Evolutionary conservation across 2,113 vertebrate species (phyloP).

Genomic region (Synodontis membranacea): DNA sequence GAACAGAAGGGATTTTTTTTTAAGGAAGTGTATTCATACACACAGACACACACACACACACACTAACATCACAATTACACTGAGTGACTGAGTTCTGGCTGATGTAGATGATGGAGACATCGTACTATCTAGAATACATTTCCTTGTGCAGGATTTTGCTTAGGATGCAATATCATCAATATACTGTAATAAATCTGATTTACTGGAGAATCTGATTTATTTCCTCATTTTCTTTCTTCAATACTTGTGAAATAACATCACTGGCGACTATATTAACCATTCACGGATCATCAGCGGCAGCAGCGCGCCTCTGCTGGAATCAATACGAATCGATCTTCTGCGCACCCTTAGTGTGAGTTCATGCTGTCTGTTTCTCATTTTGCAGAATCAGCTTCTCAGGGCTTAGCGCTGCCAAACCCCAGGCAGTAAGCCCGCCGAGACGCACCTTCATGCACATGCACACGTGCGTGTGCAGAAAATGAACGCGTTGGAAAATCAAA

Average conservation of each 20-base stretch:
- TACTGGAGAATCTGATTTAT: neutral
- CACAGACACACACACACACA: neutral
- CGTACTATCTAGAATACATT: constrained; percentile 1
- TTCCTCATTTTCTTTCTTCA: neutral
- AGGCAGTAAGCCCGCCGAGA: constrained; percentile 15
- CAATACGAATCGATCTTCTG: neutral
- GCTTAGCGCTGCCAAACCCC: neutral
- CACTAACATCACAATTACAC: neutral
- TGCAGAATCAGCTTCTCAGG: constrained; percentile 27
- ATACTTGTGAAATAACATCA: neutral
- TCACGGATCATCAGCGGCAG: neutral
- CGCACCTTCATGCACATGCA: neutral
- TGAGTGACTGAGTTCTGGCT: neutral
- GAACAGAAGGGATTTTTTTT: neutral
- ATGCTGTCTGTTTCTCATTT: constrained; percentile 9
- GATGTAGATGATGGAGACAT: constrained; percentile 16
- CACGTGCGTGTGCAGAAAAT: neutral
- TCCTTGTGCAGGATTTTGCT: neutral
- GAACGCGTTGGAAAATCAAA: neutral
- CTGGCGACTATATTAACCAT: neutral
- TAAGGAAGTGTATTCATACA: neutral
- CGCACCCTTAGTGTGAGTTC: neutral
- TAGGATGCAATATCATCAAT: neutral
- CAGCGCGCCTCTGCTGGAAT: neutral
- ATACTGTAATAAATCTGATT: neutral